phyloP scores from a whole-genome alignment of 1,140 invertebrate genomes.

The Homalodisca vitripennis region DNA sequence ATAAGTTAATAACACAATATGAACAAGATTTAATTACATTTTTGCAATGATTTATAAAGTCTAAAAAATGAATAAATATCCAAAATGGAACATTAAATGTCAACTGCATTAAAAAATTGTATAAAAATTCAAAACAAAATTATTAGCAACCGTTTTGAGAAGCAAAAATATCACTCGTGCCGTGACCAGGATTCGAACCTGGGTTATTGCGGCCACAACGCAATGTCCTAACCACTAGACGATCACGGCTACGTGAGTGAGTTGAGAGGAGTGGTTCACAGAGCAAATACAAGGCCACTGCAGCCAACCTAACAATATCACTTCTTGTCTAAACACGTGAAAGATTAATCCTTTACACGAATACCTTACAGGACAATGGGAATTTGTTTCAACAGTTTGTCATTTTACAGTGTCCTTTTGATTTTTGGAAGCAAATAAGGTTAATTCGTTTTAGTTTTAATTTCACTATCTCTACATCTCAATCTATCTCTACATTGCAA shows the following conservation, averaged over 20 bases:
- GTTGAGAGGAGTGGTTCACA: background rate
- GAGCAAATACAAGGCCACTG: no score
- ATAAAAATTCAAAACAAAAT: background rate
- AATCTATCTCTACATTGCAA: no score
- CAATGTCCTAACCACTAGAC: constrained; percentile 89
- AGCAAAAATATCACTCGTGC: constrained; percentile 57
- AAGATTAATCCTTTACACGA: no score
- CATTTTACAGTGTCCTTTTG: no score
- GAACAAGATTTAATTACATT: background rate
- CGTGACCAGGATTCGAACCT: constrained; percentile 92
- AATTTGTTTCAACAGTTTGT: no score
- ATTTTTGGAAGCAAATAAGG: no score
- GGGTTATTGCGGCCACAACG: constrained; percentile 90
- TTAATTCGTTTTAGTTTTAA: no score
- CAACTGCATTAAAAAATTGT: background rate
- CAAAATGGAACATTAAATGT: background rate
- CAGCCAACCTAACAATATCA: no score
- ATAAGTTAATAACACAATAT: no score
- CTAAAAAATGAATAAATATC: background rate
- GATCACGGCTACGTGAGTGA: constrained; percentile 66
- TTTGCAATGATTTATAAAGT: background rate
- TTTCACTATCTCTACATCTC: no score
- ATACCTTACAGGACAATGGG: no score
- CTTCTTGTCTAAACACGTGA: no score
- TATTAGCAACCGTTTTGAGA: background rate